Evolutionary conservation across 2,797 vertebrate species (phyloP).

Genomic region (Numenius phaeopus): DNA sequence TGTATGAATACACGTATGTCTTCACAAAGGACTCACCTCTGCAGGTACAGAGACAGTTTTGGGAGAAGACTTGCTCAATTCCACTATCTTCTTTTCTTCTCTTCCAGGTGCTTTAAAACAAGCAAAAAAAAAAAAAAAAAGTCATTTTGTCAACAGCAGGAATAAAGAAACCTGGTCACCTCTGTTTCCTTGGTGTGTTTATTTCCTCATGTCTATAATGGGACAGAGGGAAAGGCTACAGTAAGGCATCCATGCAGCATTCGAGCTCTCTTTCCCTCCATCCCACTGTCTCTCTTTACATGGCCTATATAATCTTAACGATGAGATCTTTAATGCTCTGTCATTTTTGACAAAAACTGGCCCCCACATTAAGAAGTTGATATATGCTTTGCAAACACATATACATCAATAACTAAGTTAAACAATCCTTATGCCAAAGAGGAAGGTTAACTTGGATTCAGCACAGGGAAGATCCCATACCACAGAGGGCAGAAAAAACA

Average conservation of each 20-base stretch:
- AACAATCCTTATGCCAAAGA: not conserved
- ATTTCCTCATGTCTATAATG: not conserved
- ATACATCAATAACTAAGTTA: not conserved
- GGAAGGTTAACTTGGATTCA: not conserved
- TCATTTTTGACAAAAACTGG: not conserved
- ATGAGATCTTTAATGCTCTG: not conserved
- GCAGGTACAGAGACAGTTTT: not conserved
- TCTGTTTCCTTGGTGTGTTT: not conserved
- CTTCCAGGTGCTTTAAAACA: conserved; percentile 62
- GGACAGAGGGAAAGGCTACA: not conserved
- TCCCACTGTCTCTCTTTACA: not conserved
- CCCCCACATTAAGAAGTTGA: fast-evolving
- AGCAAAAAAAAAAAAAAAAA: not conserved
- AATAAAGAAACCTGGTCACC: not conserved
- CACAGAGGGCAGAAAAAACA: not conserved
- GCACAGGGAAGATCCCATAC: not conserved
- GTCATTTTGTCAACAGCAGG: not conserved
- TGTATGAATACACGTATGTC: fast-evolving
- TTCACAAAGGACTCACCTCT: conserved; percentile 64
- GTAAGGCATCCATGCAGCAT: not conserved
- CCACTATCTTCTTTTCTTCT: conserved; percentile 73
- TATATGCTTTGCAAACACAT: not conserved
- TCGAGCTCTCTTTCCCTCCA: not conserved
- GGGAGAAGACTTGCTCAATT: conserved; percentile 54
- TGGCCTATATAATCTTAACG: fast-evolving